Evolutionary conservation across 37 sponge, comb jelly and placozoan species (phyloP).

Genomic region (Hexactinellida sp.): DNA sequence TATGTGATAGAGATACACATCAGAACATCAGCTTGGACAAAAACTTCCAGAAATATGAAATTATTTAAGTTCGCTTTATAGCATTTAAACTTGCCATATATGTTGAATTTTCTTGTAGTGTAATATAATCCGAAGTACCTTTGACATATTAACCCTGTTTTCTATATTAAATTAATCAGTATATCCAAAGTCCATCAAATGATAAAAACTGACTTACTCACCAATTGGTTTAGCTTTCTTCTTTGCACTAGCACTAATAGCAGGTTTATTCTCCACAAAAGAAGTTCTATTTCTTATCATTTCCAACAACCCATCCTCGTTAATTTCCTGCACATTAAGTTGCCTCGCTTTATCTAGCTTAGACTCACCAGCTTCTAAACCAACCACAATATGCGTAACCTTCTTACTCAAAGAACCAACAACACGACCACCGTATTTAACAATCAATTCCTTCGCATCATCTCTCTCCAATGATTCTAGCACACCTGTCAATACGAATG

Average conservation of each 20-base stretch:
- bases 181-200: no score
- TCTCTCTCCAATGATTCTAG: slow-evolving; percentile 87
- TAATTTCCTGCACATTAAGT: slow-evolving; percentile 38
- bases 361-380: slow-evolving; percentile 65
- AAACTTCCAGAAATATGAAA: no score
- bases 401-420: slow-evolving; percentile 60
- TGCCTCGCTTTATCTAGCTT: slow-evolving; percentile 66
- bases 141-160: no score
- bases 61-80: no score
- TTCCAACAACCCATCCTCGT: slow-evolving; percentile 76
- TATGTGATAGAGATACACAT: no score
- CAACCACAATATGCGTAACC: slow-evolving; percentile 74
- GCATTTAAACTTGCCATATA: no score
- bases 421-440: slow-evolving; percentile 80
- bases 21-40: no score
- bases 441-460: slow-evolving; percentile 51
- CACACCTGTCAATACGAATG: slow-evolving; percentile 62
- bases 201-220: no score
- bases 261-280: not conserved
- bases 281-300: slow-evolving; percentile 45
- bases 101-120: no score
- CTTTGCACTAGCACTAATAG: not conserved
- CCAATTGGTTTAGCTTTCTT: not conserved
- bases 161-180: no score
- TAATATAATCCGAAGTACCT: no score